Percentiles rank a stretch among this genome's conserved stretches.
Conservation (phyloP, 2,888 invertebrate species). For the Aspidiotus destructor region DNA sequence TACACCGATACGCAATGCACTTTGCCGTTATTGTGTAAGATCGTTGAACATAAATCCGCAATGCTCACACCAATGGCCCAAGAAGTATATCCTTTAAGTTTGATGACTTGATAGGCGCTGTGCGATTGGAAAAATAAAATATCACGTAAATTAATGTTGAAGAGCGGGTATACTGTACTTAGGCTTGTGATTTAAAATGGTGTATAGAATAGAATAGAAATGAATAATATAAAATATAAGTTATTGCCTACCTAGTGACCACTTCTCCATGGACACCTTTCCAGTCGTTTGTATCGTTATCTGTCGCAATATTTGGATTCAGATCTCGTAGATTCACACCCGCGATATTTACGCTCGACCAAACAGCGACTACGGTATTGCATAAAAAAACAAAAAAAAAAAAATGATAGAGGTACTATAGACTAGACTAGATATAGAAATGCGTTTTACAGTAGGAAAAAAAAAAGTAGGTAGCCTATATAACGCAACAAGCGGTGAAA, state of each 20-base stretch:
- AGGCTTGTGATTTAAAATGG: no score
- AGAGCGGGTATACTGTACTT: neutral
- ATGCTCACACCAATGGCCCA: constrained; percentile 82
- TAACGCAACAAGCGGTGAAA: no score
- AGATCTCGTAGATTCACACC: constrained; percentile 74
- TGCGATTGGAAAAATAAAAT: constrained; percentile 34
- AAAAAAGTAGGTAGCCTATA: no score
- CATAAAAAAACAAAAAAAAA: neutral
- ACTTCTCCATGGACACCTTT: constrained; percentile 68
- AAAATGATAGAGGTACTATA: no score
- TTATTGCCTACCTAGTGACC: constrained; percentile 51
- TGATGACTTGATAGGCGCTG: constrained; percentile 78
- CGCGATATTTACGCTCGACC: constrained; percentile 88
- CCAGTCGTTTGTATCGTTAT: constrained; percentile 69
- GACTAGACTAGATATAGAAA: no score
- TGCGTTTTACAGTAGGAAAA: no score
- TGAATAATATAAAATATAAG: neutral
- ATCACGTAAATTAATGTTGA: neutral
- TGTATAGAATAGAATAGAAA: no score
- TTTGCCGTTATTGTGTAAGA: constrained; percentile 61
- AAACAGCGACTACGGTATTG: constrained; percentile 62
- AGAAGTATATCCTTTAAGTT: constrained; percentile 79
- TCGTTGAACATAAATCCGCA: constrained; percentile 53
- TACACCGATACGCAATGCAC: constrained; percentile 71
- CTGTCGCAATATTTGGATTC: constrained; percentile 61